Percentiles rank a stretch among this genome's conserved stretches.
These are phyloP conservation scores for Parotia lawesii DNA, from an alignment of 2,113 vertebrate genomes.

Conservation along the genomic window DNA sequence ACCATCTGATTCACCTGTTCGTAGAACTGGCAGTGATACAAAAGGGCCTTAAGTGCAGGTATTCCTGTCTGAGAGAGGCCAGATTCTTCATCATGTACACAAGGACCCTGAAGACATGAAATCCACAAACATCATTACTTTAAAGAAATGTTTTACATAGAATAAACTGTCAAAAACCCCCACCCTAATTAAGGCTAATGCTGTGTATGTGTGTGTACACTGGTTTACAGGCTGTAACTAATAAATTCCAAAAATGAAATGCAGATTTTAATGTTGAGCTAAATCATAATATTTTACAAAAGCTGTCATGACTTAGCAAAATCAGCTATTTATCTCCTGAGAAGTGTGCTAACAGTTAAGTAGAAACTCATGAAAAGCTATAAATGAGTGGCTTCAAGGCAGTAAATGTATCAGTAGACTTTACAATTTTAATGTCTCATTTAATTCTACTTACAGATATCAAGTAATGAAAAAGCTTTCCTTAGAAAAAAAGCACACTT, in stretches of 20 bases:
- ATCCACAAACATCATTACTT: not conserved
- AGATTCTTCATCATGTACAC: conserved; percentile 89
- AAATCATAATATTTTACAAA: not conserved
- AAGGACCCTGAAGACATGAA: conserved; percentile 79
- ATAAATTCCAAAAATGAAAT: not conserved
- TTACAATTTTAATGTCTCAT: not conserved
- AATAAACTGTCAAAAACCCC: not conserved
- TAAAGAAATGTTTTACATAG: not conserved
- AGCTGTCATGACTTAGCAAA: not conserved
- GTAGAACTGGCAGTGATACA: conserved; percentile 89
- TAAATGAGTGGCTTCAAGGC: not conserved
- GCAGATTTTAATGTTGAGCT: not conserved
- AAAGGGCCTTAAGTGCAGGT: conserved; percentile 85
- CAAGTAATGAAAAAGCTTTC: not conserved
- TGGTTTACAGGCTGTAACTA: not conserved
- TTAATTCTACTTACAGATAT: not conserved
- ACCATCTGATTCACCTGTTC: conserved; percentile 81
- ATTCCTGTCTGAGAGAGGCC: conserved; percentile 84
- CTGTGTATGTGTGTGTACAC: not conserved
- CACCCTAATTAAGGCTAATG: not conserved
- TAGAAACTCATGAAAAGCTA: not conserved
- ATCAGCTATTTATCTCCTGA: not conserved
- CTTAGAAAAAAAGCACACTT: not conserved
- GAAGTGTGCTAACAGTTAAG: not conserved
- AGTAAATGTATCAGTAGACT: not conserved